Evolutionary conservation across 2,113 vertebrate genomes (phyloP).

Genomic region (Hiodon tergisus): DNA sequence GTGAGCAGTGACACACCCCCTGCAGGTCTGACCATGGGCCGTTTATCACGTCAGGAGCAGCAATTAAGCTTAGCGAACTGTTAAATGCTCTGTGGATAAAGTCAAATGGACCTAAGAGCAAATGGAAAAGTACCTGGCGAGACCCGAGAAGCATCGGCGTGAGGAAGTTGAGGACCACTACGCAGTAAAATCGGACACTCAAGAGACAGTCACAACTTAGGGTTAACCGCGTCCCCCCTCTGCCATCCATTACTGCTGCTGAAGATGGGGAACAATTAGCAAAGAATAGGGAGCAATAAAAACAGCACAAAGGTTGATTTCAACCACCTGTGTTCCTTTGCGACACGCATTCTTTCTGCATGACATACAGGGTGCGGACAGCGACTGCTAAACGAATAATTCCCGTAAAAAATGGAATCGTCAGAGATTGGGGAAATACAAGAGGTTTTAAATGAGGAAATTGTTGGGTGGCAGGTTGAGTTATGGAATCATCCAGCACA

Average conservation of each 20-base stretch:
- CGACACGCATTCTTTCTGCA: slow-evolving; percentile 28
- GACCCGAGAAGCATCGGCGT: neutral
- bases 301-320: slow-evolving; percentile 37
- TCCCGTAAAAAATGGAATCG: slow-evolving; percentile 49
- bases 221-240: neutral
- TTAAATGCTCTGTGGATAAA: slow-evolving; percentile 49
- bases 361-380: slow-evolving; percentile 22
- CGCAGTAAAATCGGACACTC: too few species aligned
- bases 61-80: slow-evolving; percentile 50
- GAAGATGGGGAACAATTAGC: slow-evolving; percentile 27
- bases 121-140: neutral
- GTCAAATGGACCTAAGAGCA: slow-evolving; percentile 32
- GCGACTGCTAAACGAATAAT: slow-evolving; percentile 51
- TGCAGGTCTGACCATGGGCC: slow-evolving; percentile 22
- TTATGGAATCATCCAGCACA: slow-evolving; percentile 53
- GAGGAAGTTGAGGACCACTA: neutral
- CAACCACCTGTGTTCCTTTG: slow-evolving; percentile 44
- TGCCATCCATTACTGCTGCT: slow-evolving; percentile 35
- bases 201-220: too few species aligned
- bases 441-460: slow-evolving; percentile 40
- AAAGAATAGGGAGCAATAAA: slow-evolving; percentile 17
- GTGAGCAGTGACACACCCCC: slow-evolving; percentile 12
- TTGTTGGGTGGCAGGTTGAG: slow-evolving; percentile 40
- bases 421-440: slow-evolving; percentile 24
- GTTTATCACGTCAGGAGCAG: slow-evolving; percentile 47